These are phyloP conservation scores for Nomada fucata DNA, from an alignment of 2,888 invertebrate species.

Conservation along the genomic window DNA sequence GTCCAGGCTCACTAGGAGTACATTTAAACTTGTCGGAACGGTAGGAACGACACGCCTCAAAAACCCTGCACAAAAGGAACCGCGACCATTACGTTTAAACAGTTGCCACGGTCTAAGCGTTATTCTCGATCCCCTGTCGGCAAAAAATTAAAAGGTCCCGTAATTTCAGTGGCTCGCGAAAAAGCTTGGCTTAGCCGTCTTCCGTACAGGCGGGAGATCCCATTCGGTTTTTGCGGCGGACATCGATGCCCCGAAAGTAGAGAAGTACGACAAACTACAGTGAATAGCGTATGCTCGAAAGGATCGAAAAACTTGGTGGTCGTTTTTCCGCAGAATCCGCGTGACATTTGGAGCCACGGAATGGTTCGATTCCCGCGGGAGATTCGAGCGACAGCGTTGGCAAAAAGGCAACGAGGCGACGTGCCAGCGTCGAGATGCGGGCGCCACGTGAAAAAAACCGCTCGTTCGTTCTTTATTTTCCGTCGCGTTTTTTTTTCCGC, in stretches of 20 bases:
- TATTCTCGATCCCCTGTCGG: neutral
- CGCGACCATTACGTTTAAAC: too few species aligned
- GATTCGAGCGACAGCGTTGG: slow-evolving; percentile 39
- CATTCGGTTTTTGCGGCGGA: neutral
- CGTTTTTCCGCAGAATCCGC: slow-evolving; percentile 16
- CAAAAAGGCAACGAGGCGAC: slow-evolving; percentile 64
- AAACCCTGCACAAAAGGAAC: too few species aligned
- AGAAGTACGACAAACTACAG: neutral
- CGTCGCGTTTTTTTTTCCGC: slow-evolving; percentile 60
- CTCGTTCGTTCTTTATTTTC: slow-evolving; percentile 61
- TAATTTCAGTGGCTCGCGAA: too few species aligned
- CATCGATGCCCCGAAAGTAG: neutral
- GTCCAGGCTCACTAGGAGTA: too few species aligned
- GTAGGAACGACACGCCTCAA: too few species aligned
- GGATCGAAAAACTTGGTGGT: slow-evolving; percentile 4
- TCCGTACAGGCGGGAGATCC: neutral
- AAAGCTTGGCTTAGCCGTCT: too few species aligned
- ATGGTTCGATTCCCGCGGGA: slow-evolving; percentile 54
- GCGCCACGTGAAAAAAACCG: slow-evolving; percentile 62
- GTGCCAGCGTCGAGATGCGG: slow-evolving; percentile 53
- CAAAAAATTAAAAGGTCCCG: neutral
- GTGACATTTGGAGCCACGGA: slow-evolving; percentile 26
- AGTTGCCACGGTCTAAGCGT: neutral
- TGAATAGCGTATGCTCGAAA: slow-evolving; percentile 4
- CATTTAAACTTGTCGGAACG: too few species aligned